These are phyloP conservation scores for Cyrtonyx montezumae DNA, from an alignment of 2,113 vertebrate species.

Conservation along the genomic window DNA sequence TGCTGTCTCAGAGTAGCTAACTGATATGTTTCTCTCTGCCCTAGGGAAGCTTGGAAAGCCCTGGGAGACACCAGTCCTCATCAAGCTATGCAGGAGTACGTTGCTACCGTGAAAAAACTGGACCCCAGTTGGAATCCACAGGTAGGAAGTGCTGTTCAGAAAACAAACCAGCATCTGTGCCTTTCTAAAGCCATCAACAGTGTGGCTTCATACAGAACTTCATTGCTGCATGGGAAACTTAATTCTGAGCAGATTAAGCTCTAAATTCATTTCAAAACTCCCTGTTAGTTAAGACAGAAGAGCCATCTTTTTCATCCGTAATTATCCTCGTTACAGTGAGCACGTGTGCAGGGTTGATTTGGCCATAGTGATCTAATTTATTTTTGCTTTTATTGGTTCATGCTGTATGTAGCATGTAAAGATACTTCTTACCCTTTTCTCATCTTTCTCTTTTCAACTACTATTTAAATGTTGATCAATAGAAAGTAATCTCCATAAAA, in stretches of 20 bases:
- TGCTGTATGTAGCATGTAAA: constrained; percentile 63
- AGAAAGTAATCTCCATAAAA: constrained; percentile 70
- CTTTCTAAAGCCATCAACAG: not conserved
- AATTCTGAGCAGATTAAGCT: constrained; percentile 29
- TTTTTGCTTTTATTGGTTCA: constrained; percentile 57
- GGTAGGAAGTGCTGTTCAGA: constrained; percentile 72
- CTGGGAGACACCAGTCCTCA: constrained; percentile 88
- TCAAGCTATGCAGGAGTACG: constrained; percentile 95
- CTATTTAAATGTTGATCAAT: constrained; percentile 69
- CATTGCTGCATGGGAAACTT: constrained; percentile 51
- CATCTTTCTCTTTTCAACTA: constrained; percentile 54
- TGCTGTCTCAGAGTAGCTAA: not conserved
- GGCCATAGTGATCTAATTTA: constrained; percentile 54
- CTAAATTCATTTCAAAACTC: not conserved
- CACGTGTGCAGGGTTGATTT: constrained; percentile 10
- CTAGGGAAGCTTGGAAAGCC: constrained; percentile 96
- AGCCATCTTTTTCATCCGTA: constrained; percentile 16
- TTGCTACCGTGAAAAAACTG: constrained; percentile 87
- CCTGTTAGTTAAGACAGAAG: constrained; percentile 25
- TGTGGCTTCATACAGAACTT: not conserved
- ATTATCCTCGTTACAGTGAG: constrained; percentile 18
- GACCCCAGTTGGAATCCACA: constrained; percentile 90
- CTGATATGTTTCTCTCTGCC: constrained; percentile 38
- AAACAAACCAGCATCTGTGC: not conserved
- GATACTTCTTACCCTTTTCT: constrained; percentile 61